Evolutionary conservation across 2,888 invertebrate genomes (phyloP).

Genomic region (Drosophila ezoana): DNA sequence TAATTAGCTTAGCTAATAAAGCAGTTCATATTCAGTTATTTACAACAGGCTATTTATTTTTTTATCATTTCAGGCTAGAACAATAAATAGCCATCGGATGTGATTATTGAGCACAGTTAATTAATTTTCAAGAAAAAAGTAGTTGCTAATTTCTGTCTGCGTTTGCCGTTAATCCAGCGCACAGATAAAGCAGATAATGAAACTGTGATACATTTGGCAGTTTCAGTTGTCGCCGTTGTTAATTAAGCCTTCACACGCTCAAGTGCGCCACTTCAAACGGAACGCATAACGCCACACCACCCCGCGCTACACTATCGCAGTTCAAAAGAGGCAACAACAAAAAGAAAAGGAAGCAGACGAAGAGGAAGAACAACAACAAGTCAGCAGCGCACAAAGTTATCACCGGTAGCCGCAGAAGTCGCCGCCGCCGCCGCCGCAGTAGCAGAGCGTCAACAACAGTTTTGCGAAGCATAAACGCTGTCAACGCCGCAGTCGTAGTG

Average conservation of each 20-base stretch:
- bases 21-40: slow-evolving; percentile 34
- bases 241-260: slow-evolving; percentile 74
- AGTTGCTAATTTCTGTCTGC: slow-evolving; percentile 41
- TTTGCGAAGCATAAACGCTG: slow-evolving; percentile 22
- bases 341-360: slow-evolving; percentile 17
- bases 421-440: slow-evolving; percentile 1
- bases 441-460: slow-evolving; percentile 15
- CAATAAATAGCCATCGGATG: slow-evolving; percentile 34
- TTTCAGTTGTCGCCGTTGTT: slow-evolving; percentile 51
- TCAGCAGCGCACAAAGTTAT: slow-evolving; percentile 29
- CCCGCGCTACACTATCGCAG: slow-evolving; percentile 38
- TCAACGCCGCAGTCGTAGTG: slow-evolving; percentile 17
- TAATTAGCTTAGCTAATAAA: slow-evolving; percentile 54
- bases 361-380: slow-evolving; percentile 21
- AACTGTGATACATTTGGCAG: slow-evolving; percentile 65
- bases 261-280: slow-evolving; percentile 67
- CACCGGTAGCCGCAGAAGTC: slow-evolving; percentile 26
- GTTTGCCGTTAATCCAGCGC: slow-evolving; percentile 31
- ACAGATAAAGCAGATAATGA: slow-evolving; percentile 68
- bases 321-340: slow-evolving; percentile 25
- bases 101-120: slow-evolving; percentile 33
- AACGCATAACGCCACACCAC: slow-evolving; percentile 1
- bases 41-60: slow-evolving; percentile 34
- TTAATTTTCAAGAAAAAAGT: slow-evolving; percentile 19
- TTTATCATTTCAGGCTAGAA: slow-evolving; percentile 41